phyloP scores from a whole-genome alignment of 2,113 vertebrate genomes.

The Serilophus lunatus region DNA sequence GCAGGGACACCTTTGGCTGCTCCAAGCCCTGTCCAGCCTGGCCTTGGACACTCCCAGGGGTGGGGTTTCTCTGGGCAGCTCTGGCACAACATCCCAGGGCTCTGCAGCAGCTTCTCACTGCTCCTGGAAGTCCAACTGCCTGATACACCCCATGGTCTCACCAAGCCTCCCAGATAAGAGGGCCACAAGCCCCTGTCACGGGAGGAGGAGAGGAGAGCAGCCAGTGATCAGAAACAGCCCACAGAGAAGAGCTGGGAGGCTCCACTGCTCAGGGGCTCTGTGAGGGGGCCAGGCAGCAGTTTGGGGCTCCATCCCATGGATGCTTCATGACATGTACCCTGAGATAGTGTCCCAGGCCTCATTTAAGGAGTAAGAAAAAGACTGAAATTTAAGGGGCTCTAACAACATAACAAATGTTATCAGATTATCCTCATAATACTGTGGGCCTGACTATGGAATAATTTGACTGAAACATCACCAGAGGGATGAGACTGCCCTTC shows the following conservation, averaged over 20 bases:
- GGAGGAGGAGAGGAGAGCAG: not conserved
- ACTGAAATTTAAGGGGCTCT: not conserved
- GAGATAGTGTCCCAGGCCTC: not conserved
- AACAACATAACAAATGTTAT: not conserved
- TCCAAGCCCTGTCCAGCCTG: not conserved
- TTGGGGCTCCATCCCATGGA: not conserved
- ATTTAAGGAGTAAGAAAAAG: not conserved
- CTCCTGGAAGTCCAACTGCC: not conserved
- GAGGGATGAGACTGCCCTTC: not conserved
- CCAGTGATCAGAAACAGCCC: fast-evolving
- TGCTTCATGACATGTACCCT: not conserved
- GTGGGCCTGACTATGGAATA: not conserved
- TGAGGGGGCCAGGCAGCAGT: not conserved
- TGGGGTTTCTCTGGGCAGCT: not conserved
- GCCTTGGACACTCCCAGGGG: not conserved
- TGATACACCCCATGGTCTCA: fast-evolving
- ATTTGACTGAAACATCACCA: not conserved
- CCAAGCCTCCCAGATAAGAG: fast-evolving
- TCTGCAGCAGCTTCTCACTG: not conserved
- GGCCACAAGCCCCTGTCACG: not conserved
- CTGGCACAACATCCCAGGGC: not conserved
- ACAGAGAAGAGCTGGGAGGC: not conserved
- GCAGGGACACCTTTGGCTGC: not conserved
- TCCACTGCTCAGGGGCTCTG: not conserved
- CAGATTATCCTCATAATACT: not conserved